Conservation (phyloP, 2,113 vertebrate genomes). For the Baryphthengus martii region DNA sequence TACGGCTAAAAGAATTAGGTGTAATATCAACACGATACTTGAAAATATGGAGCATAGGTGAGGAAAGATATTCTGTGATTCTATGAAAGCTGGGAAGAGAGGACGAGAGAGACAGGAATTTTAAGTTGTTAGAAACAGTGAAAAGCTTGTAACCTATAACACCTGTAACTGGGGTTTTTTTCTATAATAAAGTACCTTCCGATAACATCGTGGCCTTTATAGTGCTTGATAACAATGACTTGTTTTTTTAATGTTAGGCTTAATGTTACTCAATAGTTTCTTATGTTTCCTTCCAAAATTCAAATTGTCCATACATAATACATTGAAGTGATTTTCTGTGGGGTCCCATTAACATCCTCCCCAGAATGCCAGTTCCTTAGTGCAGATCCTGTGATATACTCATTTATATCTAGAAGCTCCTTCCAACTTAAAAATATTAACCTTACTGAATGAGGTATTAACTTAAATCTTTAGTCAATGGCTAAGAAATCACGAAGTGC, state of each 20-base stretch:
- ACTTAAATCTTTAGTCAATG: constrained; percentile 2
- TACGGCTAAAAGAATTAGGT: background rate
- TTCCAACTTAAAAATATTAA: constrained; percentile 29
- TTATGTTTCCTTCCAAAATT: constrained; percentile 10
- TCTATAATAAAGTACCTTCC: background rate
- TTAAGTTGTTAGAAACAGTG: background rate
- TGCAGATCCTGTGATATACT: background rate
- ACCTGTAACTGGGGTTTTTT: background rate
- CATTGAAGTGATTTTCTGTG: background rate
- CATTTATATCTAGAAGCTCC: background rate
- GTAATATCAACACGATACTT: background rate
- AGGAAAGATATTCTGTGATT: background rate
- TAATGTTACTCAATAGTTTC: background rate
- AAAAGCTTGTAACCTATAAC: background rate
- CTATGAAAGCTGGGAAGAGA: background rate
- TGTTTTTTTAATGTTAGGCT: background rate
- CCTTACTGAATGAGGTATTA: background rate
- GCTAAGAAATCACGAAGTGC: background rate
- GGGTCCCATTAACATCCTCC: background rate
- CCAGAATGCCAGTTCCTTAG: background rate
- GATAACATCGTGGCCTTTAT: background rate
- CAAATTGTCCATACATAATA: background rate
- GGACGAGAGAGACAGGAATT: background rate
- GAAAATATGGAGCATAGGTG: background rate
- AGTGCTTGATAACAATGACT: background rate